These are phyloP conservation scores for Epinotia brunnichana DNA, from an alignment of 2,888 invertebrate species.

Conservation along the genomic window DNA sequence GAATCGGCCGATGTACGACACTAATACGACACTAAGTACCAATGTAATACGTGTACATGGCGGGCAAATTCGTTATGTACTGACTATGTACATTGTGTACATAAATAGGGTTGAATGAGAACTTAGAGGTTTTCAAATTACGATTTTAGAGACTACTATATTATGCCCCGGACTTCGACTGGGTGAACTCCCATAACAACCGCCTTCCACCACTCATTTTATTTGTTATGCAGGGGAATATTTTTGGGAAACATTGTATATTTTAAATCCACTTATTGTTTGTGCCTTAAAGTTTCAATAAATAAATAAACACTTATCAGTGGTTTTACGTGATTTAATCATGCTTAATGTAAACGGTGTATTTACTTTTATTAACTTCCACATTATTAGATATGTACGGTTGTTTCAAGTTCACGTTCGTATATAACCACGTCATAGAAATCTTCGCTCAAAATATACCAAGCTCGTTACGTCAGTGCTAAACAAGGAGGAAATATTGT, in stretches of 20 bases:
- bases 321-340: no score
- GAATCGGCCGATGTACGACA: slow-evolving; percentile 46
- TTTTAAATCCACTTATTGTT: no score
- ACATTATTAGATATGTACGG: no score
- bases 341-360: neutral
- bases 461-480: slow-evolving; percentile 14
- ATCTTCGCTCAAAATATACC: neutral
- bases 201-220: no score
- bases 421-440: neutral
- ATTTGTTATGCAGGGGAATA: no score
- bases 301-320: no score
- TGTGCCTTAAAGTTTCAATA: no score
- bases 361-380: neutral
- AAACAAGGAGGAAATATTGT: slow-evolving; percentile 28
- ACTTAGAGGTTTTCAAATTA: neutral
- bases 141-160: no score
- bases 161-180: no score
- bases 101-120: neutral
- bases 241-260: no score
- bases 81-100: neutral
- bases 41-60: slow-evolving; percentile 53
- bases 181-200: no score
- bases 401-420: neutral
- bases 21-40: slow-evolving; percentile 44
- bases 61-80: slow-evolving; percentile 44